phyloP scores from a whole-genome alignment of 2,888 invertebrate species.

The Enchytraeus crypticus region DNA sequence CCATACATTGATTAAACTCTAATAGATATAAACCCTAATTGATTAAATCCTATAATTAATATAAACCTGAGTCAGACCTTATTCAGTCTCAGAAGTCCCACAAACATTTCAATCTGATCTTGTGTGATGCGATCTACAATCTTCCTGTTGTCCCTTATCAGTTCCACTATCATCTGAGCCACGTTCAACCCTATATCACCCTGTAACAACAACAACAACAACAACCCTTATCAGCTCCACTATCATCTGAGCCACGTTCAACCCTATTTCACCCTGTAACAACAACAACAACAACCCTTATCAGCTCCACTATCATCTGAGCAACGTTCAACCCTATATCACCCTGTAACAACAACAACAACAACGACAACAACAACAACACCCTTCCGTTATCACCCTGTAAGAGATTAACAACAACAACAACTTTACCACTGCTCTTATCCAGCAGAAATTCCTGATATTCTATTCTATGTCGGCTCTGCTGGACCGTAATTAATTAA shows the following conservation, averaged over 20 bases:
- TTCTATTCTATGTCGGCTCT: too few species aligned
- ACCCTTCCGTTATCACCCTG: too few species aligned
- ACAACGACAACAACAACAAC: too few species aligned
- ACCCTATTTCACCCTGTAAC: conserved; percentile 46
- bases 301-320: conserved; percentile 49
- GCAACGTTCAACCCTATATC: conserved; percentile 49
- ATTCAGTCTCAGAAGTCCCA: conserved; percentile 40
- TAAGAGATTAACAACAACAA: too few species aligned
- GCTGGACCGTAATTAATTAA: too few species aligned
- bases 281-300: conserved; percentile 19
- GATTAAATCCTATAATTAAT: too few species aligned
- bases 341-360: conserved; percentile 32
- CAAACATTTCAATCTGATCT: conserved; percentile 47
- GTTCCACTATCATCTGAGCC: conserved; percentile 48
- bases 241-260: conserved; percentile 49
- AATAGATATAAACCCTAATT: too few species aligned
- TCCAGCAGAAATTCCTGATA: too few species aligned
- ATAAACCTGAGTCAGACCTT: conserved; percentile 41
- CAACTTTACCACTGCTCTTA: too few species aligned
- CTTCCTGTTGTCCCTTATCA: conserved; percentile 48
- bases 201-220: conserved; percentile 27
- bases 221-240: conserved; percentile 45
- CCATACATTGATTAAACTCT: too few species aligned
- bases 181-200: conserved; percentile 48
- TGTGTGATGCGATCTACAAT: conserved; percentile 48